Base-by-base conservation (phyloP, 2,113 vertebrate genomes). In the Xyrauchen texanus region DNA sequence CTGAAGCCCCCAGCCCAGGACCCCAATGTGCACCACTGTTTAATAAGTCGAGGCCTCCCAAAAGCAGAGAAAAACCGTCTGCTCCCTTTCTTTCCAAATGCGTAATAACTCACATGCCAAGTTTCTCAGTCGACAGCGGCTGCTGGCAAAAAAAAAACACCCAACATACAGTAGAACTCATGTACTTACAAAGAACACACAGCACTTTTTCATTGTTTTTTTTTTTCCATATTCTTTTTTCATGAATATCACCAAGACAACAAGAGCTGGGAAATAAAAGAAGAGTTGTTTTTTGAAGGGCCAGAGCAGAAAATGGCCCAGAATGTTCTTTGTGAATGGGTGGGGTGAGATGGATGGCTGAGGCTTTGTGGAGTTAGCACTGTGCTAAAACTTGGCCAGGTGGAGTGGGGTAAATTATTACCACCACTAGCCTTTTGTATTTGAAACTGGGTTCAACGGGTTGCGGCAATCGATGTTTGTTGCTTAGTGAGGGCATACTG, bases 71-170 rank as follows among this genome's bases (percentile, higher is more conserved):
- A 84, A 84, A 79, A 70, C 76, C 75, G 79, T 78, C 83, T 84
- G 83, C 77, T 78, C 76, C 79, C 70, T 81, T 79, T 83, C 69
- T 80, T 72, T 84, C 71, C 80, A 79, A 84, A 84, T 76, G 80
- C 80, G 76, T 82, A 84, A 84, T 81, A 84, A 77, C 80, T 81
- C 15, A 13, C 70, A 76, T 65, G 80, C 80, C 83, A 84, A 81
- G 55, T 71, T 68, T 84, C 76, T 81, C 70, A 79, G 79, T 47
- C 53, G 66, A 84, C 83, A 78, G 83, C 46, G 76, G 83, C 81
- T 65, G 71, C 82, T 84, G 82, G 82, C 82, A 84, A 34, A 34
- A 61, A 67, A 69, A 58, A 77, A 51, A 69, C 76, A 55, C 66
- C 80, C 71, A 82, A 79, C 76, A 79, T 79, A 79, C 66, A 82